Percentiles rank a stretch among this genome's conserved stretches.
These are phyloP conservation scores for Herpailurus yagouaroundi DNA, from an alignment of 2,113 vertebrate species.

Conservation along the genomic window DNA sequence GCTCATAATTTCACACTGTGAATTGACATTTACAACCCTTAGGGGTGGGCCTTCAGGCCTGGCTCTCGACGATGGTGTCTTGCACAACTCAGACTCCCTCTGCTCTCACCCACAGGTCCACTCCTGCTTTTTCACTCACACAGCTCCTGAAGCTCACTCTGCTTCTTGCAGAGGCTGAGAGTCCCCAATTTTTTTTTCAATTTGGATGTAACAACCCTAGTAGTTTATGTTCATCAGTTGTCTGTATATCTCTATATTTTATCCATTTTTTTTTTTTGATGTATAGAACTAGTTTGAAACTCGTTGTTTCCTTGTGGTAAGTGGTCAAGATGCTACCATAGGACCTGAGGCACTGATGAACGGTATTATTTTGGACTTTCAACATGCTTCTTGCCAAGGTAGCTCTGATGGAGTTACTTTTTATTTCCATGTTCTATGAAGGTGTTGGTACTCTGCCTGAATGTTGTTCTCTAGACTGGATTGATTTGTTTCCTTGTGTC, in stretches of 20 bases:
- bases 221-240: slow-evolving; percentile 90
- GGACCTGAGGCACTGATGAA: slow-evolving; percentile 97
- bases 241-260: slow-evolving; percentile 94
- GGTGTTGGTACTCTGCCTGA: slow-evolving; percentile 93
- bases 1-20: slow-evolving; percentile 91
- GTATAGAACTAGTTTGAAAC: slow-evolving; percentile 96
- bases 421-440: slow-evolving; percentile 94
- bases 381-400: slow-evolving; percentile 97
- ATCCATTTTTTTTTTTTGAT: slow-evolving; percentile 92
- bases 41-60: slow-evolving; percentile 91
- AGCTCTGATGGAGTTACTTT: slow-evolving; percentile 93
- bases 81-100: slow-evolving; percentile 90
- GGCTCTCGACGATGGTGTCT: slow-evolving; percentile 89
- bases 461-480: slow-evolving; percentile 92
- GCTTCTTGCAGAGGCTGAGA: slow-evolving; percentile 93
- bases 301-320: slow-evolving; percentile 97
- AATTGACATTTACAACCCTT: slow-evolving; percentile 93
- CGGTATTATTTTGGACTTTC: slow-evolving; percentile 98
- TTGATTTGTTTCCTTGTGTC: slow-evolving; percentile 90
- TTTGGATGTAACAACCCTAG: slow-evolving; percentile 89
- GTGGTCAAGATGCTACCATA: slow-evolving; percentile 94
- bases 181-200: slow-evolving; percentile 87
- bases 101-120: slow-evolving; percentile 83
- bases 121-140: slow-evolving; percentile 82
- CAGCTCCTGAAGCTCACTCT: slow-evolving; percentile 78